phyloP scores from a whole-genome alignment of 1,140 invertebrate species.

The Drosophila kepulauana region DNA sequence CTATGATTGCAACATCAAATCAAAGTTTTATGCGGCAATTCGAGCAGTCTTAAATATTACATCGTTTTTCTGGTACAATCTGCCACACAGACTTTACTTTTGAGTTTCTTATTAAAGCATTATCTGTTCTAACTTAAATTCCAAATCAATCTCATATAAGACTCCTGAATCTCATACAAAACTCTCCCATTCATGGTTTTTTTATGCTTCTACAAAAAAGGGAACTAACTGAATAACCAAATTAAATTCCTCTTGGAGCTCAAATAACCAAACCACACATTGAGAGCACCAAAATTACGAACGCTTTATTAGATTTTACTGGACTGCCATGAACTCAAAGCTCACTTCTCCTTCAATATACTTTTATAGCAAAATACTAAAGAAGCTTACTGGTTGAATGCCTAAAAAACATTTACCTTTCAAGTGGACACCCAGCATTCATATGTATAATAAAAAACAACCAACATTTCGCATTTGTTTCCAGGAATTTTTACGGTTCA shows the following conservation, averaged over 20 bases:
- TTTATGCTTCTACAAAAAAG: background rate
- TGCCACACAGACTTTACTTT: background rate
- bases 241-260: background rate
- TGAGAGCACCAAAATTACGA: background rate
- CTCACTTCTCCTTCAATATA: too few species aligned
- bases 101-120: background rate
- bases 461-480: background rate
- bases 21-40: background rate
- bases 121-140: conserved; percentile 5
- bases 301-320: background rate
- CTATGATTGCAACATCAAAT: conserved; percentile 9
- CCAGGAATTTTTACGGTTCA: background rate
- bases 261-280: background rate
- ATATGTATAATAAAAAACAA: background rate
- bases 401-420: too few species aligned
- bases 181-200: background rate
- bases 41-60: background rate
- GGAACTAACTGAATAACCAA: background rate
- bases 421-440: too few species aligned
- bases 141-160: conserved; percentile 8
- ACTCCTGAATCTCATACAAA: background rate
- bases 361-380: too few species aligned
- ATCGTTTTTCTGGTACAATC: background rate
- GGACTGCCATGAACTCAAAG: background rate
- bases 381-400: too few species aligned